These are phyloP conservation scores for Luperina nickerlii DNA, from an alignment of 2,888 invertebrate genomes.

Conservation along the genomic window DNA sequence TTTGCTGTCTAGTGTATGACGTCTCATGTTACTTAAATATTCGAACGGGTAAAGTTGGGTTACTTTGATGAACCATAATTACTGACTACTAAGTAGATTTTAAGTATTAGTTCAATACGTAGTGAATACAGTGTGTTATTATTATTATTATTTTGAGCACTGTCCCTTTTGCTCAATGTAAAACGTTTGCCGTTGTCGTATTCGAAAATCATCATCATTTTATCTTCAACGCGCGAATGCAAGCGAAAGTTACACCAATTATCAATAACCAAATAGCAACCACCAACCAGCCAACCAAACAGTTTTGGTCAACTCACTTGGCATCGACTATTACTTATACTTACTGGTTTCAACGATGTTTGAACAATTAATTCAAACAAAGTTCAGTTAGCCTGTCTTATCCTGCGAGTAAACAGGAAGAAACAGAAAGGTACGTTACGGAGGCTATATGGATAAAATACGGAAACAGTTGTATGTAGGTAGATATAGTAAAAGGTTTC, in stretches of 20 bases:
- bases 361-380: constrained; percentile 27
- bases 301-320: not conserved
- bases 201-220: not conserved
- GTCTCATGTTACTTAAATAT: constrained; percentile 43
- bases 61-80: constrained; percentile 23
- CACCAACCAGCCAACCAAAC: not conserved
- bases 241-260: not conserved
- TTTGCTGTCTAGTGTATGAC: constrained; percentile 25
- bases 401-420: constrained; percentile 19
- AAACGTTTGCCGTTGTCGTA: not conserved
- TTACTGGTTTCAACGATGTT: not conserved
- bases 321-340: constrained; percentile 1
- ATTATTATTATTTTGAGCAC: not conserved
- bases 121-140: not conserved
- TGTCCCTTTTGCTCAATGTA: not conserved
- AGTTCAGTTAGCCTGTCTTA: constrained; percentile 16
- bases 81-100: constrained; percentile 19
- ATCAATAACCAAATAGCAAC: not conserved
- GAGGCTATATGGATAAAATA: constrained; percentile 44
- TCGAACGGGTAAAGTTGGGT: constrained; percentile 12
- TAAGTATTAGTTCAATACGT: constrained; percentile 5
- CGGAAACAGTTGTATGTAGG: constrained; percentile 47
- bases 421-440: constrained; percentile 28
- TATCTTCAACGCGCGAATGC: not conserved
- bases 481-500: constrained; percentile 55